Conservation (phyloP, 1,140 invertebrate genomes). For the Nasonia vitripennis region DNA sequence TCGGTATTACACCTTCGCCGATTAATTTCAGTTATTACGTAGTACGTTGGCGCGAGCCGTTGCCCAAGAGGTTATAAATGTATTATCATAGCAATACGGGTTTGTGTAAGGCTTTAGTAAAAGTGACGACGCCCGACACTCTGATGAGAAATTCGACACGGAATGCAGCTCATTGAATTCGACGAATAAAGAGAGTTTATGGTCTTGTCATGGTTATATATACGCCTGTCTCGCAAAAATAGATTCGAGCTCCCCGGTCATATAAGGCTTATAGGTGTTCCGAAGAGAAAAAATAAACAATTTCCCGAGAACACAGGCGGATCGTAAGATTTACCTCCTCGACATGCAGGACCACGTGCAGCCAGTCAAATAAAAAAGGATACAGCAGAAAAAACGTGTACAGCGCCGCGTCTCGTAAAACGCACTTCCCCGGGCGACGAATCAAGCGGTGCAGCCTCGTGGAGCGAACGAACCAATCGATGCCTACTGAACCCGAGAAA, state of each 20-base stretch:
- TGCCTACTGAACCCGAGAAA: constrained; percentile 2
- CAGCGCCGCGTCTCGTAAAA: not conserved
- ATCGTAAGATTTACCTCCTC: not conserved
- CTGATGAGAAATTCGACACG: not conserved
- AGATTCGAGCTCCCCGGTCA: no score
- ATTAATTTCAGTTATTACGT: constrained; percentile 42
- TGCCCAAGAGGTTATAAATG: constrained; percentile 33
- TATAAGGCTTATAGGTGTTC: no score
- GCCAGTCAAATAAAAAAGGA: not conserved
- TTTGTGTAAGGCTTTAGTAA: constrained; percentile 25
- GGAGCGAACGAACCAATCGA: not conserved
- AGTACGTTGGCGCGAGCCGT: not conserved
- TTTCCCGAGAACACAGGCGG: not conserved
- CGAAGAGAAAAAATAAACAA: not conserved
- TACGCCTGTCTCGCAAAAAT: no score
- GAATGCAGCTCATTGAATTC: constrained; percentile 3
- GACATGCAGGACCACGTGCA: not conserved
- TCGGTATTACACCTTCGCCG: constrained; percentile 32
- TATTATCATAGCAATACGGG: constrained; percentile 36
- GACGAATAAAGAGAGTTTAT: not conserved
- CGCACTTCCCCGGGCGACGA: not conserved
- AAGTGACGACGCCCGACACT: not conserved
- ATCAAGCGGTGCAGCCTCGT: not conserved
- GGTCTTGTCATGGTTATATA: not conserved
- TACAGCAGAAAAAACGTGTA: not conserved